phyloP scores from a whole-genome alignment of 1,140 invertebrate species.

The Listronotus bonariensis region DNA sequence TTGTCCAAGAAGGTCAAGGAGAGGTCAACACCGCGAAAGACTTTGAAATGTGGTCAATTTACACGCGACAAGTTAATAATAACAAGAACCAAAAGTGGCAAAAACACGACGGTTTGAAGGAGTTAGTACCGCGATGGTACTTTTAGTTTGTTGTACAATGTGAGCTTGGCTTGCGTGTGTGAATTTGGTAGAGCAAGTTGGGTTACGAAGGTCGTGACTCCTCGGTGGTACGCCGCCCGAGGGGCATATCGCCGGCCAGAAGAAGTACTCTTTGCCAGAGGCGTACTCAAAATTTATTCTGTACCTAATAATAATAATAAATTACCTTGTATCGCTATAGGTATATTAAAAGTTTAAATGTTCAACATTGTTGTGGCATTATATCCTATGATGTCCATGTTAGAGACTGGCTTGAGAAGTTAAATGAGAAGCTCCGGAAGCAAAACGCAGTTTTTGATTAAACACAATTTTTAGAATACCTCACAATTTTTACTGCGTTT shows the following conservation, averaged over 20 bases:
- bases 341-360: no score
- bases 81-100: constrained; percentile 21
- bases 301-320: no score
- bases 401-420: no score
- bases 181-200: constrained; percentile 54
- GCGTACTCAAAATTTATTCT: constrained; percentile 19
- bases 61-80: constrained; percentile 22
- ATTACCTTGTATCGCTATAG: no score
- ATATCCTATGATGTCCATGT: no score
- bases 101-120: constrained; percentile 2
- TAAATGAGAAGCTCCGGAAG: no score
- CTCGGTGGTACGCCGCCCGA: constrained; percentile 48
- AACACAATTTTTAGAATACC: no score
- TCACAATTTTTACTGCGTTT: no score
- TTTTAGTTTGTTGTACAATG: constrained; percentile 40
- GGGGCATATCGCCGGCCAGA: constrained; percentile 40
- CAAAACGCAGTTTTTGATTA: no score
- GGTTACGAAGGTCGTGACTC: constrained; percentile 56
- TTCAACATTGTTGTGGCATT: no score
- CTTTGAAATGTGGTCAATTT: constrained; percentile 2
- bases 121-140: constrained; percentile 10
- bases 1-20: constrained; percentile 2
- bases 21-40: constrained; percentile 14
- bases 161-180: constrained; percentile 49
- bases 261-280: constrained; percentile 31